Percentiles rank a stretch among this genome's conserved stretches.
These are phyloP conservation scores for Indicator indicator DNA, from an alignment of 2,113 vertebrate species.

Conservation along the genomic window DNA sequence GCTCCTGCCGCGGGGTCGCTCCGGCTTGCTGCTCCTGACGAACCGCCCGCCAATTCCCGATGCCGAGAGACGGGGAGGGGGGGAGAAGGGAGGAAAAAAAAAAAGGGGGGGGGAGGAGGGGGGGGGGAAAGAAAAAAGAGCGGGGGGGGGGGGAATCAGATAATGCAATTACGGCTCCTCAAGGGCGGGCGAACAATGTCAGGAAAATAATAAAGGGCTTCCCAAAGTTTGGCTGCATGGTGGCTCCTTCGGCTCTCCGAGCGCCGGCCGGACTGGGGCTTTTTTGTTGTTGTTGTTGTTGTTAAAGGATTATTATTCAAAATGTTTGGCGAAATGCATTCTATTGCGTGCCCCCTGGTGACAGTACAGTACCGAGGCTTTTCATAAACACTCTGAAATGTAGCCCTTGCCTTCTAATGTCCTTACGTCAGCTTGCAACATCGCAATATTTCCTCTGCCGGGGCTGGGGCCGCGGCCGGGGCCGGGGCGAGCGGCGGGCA, in stretches of 20 bases:
- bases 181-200: constrained; percentile 49
- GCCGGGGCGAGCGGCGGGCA: background rate
- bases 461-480: background rate
- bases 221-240: constrained; percentile 56
- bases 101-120: background rate
- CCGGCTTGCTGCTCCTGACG: background rate
- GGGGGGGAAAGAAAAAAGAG: background rate
- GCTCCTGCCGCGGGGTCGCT: constrained; percentile 53
- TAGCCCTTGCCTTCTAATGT: constrained; percentile 59
- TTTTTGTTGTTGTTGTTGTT: background rate
- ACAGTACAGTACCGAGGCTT: constrained; percentile 75
- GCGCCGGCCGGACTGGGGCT: background rate
- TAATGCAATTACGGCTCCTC: constrained; percentile 30
- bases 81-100: background rate
- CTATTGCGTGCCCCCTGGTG: constrained; percentile 83
- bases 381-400: constrained; percentile 65
- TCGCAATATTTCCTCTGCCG: constrained; percentile 55
- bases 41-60: background rate
- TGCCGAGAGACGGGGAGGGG: background rate
- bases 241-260: constrained; percentile 21
- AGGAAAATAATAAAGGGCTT: constrained; percentile 2
- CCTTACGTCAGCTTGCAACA: constrained; percentile 79
- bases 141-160: background rate
- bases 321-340: constrained; percentile 52
- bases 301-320: constrained; percentile 50